Conservation (phyloP, 2,113 vertebrate species). For the Pampusana beccarii region DNA sequence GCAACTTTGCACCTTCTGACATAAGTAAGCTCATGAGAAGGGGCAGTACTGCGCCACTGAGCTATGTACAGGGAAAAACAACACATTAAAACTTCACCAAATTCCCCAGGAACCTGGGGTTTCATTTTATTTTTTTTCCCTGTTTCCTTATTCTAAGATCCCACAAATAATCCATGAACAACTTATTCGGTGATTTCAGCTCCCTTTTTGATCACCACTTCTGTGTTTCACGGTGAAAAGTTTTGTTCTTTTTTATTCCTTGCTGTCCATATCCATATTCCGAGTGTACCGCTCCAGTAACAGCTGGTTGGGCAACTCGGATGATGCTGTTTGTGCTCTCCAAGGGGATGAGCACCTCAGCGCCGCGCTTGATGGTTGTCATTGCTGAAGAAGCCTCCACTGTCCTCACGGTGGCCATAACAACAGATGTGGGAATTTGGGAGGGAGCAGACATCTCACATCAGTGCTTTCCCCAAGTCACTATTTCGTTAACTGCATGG, state of each 20-base stretch:
- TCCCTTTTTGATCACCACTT: not conserved
- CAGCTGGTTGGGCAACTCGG: not conserved
- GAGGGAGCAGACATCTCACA: not conserved
- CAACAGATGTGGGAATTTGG: not conserved
- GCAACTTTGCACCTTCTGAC: not conserved
- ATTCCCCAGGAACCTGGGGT: not conserved
- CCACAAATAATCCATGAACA: not conserved
- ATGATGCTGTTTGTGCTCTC: not conserved
- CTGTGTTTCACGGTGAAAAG: not conserved
- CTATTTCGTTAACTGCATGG: not conserved
- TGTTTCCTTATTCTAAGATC: not conserved
- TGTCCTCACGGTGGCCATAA: not conserved
- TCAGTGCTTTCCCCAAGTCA: not conserved
- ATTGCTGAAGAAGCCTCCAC: not conserved
- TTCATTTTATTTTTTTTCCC: no score
- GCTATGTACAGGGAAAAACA: not conserved
- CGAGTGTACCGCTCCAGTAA: not conserved
- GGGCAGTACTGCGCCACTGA: not conserved
- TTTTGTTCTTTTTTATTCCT: not conserved
- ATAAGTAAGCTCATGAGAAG: not conserved
- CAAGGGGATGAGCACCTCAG: not conserved
- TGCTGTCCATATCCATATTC: not conserved
- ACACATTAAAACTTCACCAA: not conserved
- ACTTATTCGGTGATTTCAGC: not conserved
- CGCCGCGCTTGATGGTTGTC: not conserved